Conservation (phyloP, 1,140 invertebrate species). For the Ptiloglossa arizonensis region DNA sequence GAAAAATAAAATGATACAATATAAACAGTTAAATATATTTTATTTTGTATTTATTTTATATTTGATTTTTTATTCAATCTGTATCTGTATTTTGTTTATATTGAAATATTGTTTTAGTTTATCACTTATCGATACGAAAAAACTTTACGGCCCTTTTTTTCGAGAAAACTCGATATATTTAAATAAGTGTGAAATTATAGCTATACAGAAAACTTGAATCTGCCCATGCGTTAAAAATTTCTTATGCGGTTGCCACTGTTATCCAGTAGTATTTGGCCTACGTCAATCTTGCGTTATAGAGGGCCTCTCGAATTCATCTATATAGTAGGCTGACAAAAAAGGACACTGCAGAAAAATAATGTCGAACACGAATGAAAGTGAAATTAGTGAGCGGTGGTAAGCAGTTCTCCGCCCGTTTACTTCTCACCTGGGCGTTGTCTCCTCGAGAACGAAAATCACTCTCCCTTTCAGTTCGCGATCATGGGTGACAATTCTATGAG, state of each 20-base stretch:
- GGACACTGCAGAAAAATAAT: slow-evolving; percentile 53
- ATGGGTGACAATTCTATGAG: slow-evolving; percentile 78
- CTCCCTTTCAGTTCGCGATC: slow-evolving; percentile 54
- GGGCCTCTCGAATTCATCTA: slow-evolving; percentile 19
- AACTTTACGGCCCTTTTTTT: background rate
- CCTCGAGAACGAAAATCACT: slow-evolving; percentile 49
- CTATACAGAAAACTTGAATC: background rate
- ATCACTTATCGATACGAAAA: background rate
- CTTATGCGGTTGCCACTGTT: background rate
- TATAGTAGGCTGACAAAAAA: slow-evolving; percentile 28
- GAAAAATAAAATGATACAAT: too few relatives aligned
- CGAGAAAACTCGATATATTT: background rate
- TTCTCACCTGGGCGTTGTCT: slow-evolving; percentile 73
- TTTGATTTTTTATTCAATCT: too few relatives aligned
- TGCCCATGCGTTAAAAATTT: slow-evolving; percentile 1
- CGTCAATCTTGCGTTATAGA: slow-evolving; percentile 7
- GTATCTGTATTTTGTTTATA: background rate
- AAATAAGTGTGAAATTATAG: background rate
- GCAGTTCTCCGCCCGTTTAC: slow-evolving; percentile 46
- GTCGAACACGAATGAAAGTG: slow-evolving; percentile 74
- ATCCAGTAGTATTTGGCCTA: background rate
- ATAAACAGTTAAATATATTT: too few relatives aligned
- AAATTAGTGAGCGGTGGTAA: slow-evolving; percentile 64
- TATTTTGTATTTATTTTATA: background rate
- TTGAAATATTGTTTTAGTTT: background rate